phyloP scores from a whole-genome alignment of 2,113 vertebrate species.

The Uropsilus gracilis region DNA sequence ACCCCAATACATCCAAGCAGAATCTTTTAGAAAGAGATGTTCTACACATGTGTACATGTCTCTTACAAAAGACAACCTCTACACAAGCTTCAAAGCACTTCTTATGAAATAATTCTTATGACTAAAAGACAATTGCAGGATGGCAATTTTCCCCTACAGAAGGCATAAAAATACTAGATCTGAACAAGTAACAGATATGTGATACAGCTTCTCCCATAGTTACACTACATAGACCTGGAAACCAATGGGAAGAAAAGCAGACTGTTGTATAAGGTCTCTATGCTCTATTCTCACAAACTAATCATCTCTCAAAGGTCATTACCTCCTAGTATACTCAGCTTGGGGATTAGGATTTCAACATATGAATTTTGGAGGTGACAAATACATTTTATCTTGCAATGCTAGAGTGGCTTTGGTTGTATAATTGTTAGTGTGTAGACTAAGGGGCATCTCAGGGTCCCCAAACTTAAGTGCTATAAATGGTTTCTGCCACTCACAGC shows the following conservation, averaged over 20 bases:
- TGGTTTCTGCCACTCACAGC: too few species aligned
- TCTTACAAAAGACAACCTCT: too few species aligned
- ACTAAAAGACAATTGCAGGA: too few species aligned
- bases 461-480: too few species aligned
- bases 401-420: background rate
- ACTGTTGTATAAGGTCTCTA: background rate
- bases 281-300: background rate
- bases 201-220: background rate
- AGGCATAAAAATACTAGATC: background rate
- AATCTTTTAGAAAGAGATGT: too few species aligned
- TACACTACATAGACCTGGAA: background rate
- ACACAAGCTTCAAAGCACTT: too few species aligned
- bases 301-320: background rate
- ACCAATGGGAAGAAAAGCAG: background rate
- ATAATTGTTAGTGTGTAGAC: background rate
- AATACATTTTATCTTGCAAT: background rate
- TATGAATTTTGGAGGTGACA: background rate
- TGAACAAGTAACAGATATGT: background rate
- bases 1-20: too few species aligned
- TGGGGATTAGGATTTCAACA: background rate
- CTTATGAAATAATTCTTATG: too few species aligned
- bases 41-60: too few species aligned
- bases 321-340: background rate
- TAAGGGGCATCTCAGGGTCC: too few species aligned
- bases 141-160: background rate